A percentile compares a stretch with the other conserved stretches of the same genome.
These are phyloP conservation scores for Papilio polyxenes DNA, from an alignment of 1,140 invertebrate genomes.

Conservation along the genomic window DNA sequence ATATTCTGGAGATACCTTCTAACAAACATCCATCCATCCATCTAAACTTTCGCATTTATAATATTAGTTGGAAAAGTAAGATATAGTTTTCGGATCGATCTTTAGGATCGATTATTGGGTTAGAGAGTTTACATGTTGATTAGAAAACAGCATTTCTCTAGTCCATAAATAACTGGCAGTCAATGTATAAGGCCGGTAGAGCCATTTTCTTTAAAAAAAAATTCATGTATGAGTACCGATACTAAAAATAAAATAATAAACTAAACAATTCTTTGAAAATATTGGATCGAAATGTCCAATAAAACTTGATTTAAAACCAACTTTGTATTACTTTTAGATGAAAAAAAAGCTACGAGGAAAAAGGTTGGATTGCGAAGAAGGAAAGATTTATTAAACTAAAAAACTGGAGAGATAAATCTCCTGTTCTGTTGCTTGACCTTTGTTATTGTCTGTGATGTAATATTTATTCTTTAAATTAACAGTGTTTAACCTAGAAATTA, in stretches of 20 bases:
- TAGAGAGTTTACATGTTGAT: too few relatives aligned
- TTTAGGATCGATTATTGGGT: too few relatives aligned
- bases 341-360: not conserved
- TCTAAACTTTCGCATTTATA: too few relatives aligned
- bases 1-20: too few relatives aligned
- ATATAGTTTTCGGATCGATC: too few relatives aligned
- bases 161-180: too few relatives aligned
- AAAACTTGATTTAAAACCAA: conserved; percentile 5
- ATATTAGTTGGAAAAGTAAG: too few relatives aligned
- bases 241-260: not conserved
- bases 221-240: not conserved
- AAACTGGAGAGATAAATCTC: not conserved
- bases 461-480: too few relatives aligned
- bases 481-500: too few relatives aligned
- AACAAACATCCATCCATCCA: too few relatives aligned
- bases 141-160: too few relatives aligned
- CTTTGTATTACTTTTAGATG: not conserved
- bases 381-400: not conserved
- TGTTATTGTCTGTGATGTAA: not conserved
- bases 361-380: not conserved
- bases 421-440: not conserved
- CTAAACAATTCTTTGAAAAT: not conserved
- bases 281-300: not conserved
- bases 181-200: too few relatives aligned
- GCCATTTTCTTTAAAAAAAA: not conserved